Evolutionary conservation across 2,797 vertebrate species (phyloP), one percentile per base, ranked within the genome.

Genomic region (Geotria australis): DNA sequence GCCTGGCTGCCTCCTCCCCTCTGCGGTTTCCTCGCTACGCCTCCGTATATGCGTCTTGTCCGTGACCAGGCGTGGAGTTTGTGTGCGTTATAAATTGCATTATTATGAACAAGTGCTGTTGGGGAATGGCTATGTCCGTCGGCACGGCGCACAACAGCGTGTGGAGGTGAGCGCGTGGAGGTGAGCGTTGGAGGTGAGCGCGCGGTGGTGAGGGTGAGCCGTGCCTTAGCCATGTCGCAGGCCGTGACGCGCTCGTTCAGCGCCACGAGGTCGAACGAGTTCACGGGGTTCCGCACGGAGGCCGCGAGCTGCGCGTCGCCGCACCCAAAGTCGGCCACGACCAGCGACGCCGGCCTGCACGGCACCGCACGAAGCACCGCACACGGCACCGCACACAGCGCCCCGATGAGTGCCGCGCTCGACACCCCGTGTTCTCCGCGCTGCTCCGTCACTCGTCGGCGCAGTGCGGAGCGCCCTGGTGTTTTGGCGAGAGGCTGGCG

Each of bases 281-380:
- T 79, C 45, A 96, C 85, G 61, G 68, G 70, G 69, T 96, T 96
- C 60, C 65, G 76, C 48, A 94, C 63, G 6, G 76, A 79, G 46
- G 64, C 69, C 0, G 85, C 85, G 3, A 96, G 68, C 58, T 76
- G 78, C 67, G 85, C 88, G 69, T 93, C 85, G 0, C 89, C 89
- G 1, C 86, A 94, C 5, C 89, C 86, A 1, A 96, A 94, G 68
- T 96, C 89, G 1, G 85, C 85, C 12, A 94, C 80, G 59, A 89
- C 77, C 5, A 83, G 68, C 8, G 81, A 77, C 1, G 74, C 11
- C 0, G 85, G 72, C 55, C 89, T 96, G 66, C 8, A 13, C 2
- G 48, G 13, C 56, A 1, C 13, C 14, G 10, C 10, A 1, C 9
- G 47, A 56, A 58, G 46, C 57, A 8, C 11, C n/a, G 2, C 3